Conservation (phyloP, 2,113 vertebrate species). For the Microcebus ravelobensis region DNA sequence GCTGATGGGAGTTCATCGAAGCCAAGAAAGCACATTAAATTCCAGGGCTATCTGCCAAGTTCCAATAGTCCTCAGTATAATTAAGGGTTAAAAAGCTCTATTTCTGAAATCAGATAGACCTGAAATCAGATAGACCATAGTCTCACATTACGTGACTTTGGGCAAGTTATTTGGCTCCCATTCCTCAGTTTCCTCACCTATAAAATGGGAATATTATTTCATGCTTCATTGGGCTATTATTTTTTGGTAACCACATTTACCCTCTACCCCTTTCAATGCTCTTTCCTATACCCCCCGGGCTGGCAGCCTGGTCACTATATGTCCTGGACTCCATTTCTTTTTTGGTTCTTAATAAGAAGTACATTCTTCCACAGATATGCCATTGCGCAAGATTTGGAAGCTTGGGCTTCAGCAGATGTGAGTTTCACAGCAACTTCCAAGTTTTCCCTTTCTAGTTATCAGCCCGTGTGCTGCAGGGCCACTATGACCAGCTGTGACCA, state of each 20-base stretch:
- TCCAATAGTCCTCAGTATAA: neutral
- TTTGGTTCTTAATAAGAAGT: constrained; percentile 6
- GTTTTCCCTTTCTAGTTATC: neutral
- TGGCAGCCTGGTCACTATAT: neutral
- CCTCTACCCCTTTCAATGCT: neutral
- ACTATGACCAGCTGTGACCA: neutral
- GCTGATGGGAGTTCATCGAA: neutral
- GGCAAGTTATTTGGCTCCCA: neutral
- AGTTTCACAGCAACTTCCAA: neutral
- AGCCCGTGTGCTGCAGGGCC: neutral
- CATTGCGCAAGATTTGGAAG: neutral
- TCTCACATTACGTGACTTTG: neutral
- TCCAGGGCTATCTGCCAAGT: neutral
- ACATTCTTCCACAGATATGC: neutral
- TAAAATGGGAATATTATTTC: neutral
- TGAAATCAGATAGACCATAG: neutral
- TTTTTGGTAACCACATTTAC: neutral
- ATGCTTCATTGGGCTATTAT: neutral
- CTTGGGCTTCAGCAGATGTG: neutral
- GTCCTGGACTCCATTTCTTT: neutral
- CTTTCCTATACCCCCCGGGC: neutral
- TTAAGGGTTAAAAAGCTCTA: neutral
- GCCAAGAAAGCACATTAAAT: constrained; percentile 13
- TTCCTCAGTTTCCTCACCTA: neutral
- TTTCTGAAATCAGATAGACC: neutral